A percentile compares a stretch with the other conserved stretches of the same genome.
These are phyloP conservation scores for Scaptomyza parva DNA, from an alignment of 2,888 invertebrate species.

Conservation along the genomic window DNA sequence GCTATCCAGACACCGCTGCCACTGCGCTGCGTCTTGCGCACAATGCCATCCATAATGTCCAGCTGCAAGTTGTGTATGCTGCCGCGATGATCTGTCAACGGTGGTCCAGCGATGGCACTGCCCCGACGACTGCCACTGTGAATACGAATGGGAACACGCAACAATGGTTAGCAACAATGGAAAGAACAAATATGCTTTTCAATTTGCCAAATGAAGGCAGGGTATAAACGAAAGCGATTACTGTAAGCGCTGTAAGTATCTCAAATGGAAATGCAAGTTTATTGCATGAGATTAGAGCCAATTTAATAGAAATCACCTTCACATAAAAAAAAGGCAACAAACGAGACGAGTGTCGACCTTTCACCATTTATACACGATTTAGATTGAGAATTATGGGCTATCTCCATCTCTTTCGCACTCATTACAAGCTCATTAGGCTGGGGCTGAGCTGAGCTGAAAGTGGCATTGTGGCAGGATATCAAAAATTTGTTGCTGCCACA, in stretches of 20 bases:
- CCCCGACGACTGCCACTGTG: slow-evolving; percentile 83
- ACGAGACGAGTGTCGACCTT: background rate
- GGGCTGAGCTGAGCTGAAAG: slow-evolving; percentile 8
- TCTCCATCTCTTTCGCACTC: slow-evolving; percentile 6
- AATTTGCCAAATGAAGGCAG: too few relatives aligned
- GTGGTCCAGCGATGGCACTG: slow-evolving; percentile 87
- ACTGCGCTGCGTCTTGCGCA: slow-evolving; percentile 88
- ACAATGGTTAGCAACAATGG: background rate
- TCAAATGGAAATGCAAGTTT: background rate
- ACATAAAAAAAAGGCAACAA: background rate
- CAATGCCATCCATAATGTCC: slow-evolving; percentile 95
- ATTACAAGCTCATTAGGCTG: slow-evolving; percentile 52
- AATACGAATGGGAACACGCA: background rate
- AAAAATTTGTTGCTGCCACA: slow-evolving; percentile 56
- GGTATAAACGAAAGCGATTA: too few relatives aligned
- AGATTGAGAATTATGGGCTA: background rate
- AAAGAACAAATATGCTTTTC: too few relatives aligned
- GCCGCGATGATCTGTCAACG: slow-evolving; percentile 90
- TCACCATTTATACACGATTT: slow-evolving; percentile 1
- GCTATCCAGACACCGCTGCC: slow-evolving; percentile 89
- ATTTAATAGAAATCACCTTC: background rate
- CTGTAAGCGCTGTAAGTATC: too few relatives aligned
- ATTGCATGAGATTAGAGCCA: background rate
- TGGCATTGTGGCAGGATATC: slow-evolving; percentile 31
- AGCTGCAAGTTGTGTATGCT: slow-evolving; percentile 93